Conservation (phyloP, 2,888 invertebrate genomes). For the Mesorhabditis sp. region DNA sequence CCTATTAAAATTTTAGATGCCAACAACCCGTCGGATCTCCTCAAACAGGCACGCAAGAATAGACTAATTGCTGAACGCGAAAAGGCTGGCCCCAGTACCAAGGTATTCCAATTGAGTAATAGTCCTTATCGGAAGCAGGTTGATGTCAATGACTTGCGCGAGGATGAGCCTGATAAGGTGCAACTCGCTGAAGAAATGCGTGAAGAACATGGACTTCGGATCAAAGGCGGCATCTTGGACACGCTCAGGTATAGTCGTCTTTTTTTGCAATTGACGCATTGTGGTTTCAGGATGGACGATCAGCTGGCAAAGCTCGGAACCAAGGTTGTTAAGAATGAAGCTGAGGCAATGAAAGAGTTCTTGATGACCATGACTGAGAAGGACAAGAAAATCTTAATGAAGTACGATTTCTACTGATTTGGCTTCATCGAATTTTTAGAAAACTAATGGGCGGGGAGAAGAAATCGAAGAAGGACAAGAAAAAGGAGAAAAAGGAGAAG, state of each 20-base stretch:
- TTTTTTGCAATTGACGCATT: background rate
- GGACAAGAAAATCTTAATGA: slow-evolving; percentile 44
- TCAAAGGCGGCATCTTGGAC: slow-evolving; percentile 27
- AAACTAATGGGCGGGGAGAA: slow-evolving; percentile 17
- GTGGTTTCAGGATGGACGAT: slow-evolving; percentile 3
- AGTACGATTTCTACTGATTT: slow-evolving; percentile 20
- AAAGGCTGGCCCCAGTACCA: too few species aligned
- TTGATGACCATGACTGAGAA: slow-evolving; percentile 40
- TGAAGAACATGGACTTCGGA: slow-evolving; percentile 54
- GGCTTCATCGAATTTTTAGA: slow-evolving; percentile 11
- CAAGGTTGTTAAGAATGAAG: slow-evolving; percentile 19
- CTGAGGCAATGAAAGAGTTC: slow-evolving; percentile 35
- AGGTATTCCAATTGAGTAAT: too few species aligned
- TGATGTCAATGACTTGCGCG: slow-evolving; percentile 11
- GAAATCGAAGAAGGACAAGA: slow-evolving; percentile 16
- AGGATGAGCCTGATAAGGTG: slow-evolving; percentile 25
- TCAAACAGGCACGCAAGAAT: slow-evolving; percentile 38
- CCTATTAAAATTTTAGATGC: slow-evolving; percentile 34
- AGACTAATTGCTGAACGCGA: slow-evolving; percentile 13
- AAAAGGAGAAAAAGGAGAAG: slow-evolving; percentile 15
- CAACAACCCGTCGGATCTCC: slow-evolving; percentile 55
- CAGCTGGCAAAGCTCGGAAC: slow-evolving; percentile 11
- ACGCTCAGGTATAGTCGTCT: slow-evolving; percentile 8
- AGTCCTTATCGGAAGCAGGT: background rate
- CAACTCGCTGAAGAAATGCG: slow-evolving; percentile 51